Evolutionary conservation across 2,113 vertebrate genomes (phyloP), one percentile per base, ranked within the genome.

Genomic region (Mus spicilegus): DNA sequence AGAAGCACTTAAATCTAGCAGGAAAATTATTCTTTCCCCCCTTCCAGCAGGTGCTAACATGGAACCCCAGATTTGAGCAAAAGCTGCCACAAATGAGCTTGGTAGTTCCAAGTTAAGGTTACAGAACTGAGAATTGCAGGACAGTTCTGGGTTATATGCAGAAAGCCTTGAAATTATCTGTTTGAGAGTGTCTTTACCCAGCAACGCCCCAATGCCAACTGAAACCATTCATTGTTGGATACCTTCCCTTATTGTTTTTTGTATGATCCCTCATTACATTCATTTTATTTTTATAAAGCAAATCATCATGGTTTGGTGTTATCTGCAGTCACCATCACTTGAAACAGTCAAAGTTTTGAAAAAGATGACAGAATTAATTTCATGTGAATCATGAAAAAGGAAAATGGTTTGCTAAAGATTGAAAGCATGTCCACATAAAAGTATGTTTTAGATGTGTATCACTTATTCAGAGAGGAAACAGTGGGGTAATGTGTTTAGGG

Each of bases 371-470:
- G 17, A 78, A 84, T 73, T 69, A 11, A 56, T 93, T 96, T 46
- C 82, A 42, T 65, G 10, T 58, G 26, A 91, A 75, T 92, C 77
- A 81, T 19, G 81, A 54, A 84, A 95, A 96, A 90, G 95, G 58
- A 89, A 76, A 97, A 92, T 2, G 7, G 42, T 49, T 16, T 89
- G 3, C n/a, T 84, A 16, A 8, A 89, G 20, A 75, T 13, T 39
- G 36, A 96, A 91, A 88, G n/a, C 33, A 17, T 6, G 28, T 49
- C 10, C 24, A 30, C 2, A 56, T 13, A 42, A 65, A 96, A 92
- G 67, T 20, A 30, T 0, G 24, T 1, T 36, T 69, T 78, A 85
- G 8, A 56, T 42, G 2, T 80, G 85, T 91, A 94, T 93, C 30
- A 56, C 4, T 86, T 87, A 67, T 36, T 82, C 73, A 90, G 36